A percentile compares a stretch with the other conserved stretches of the same genome.
These are phyloP conservation scores for Falco cherrug DNA, from an alignment of 2,797 vertebrate genomes.

Conservation along the genomic window DNA sequence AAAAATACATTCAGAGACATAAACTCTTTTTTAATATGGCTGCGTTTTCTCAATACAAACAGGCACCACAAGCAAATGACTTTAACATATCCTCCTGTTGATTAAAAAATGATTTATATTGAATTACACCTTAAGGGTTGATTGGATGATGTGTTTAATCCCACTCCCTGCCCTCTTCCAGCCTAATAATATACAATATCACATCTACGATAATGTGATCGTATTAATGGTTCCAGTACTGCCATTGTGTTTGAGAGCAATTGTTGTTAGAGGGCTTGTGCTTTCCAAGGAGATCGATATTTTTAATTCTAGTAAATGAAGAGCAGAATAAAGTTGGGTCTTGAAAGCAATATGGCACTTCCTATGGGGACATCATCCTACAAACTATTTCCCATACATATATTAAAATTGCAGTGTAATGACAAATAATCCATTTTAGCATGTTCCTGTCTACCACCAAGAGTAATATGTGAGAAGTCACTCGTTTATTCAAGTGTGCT, in stretches of 20 bases:
- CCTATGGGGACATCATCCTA: not conserved
- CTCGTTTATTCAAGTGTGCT: not conserved
- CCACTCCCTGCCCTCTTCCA: not conserved
- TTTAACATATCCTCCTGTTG: not conserved
- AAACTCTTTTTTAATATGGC: not conserved
- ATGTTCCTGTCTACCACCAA: not conserved
- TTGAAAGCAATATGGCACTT: not conserved
- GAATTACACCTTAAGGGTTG: not conserved
- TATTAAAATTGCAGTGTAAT: not conserved
- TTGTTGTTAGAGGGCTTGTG: not conserved
- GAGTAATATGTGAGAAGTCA: not conserved
- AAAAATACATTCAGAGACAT: not conserved
- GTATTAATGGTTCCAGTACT: not conserved
- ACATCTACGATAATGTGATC: not conserved
- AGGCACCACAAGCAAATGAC: not conserved
- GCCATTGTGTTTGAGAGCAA: not conserved
- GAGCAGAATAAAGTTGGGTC: not conserved
- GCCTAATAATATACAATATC: not conserved
- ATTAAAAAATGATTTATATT: conserved; percentile 26
- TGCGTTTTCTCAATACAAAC: not conserved
- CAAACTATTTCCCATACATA: not conserved
- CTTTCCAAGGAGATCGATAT: not conserved
- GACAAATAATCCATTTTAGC: not conserved
- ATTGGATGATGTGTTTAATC: not conserved
- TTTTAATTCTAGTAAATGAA: not conserved